Base-by-base conservation (phyloP, 2,888 invertebrate genomes). In the Ochropacha duplaris region DNA sequence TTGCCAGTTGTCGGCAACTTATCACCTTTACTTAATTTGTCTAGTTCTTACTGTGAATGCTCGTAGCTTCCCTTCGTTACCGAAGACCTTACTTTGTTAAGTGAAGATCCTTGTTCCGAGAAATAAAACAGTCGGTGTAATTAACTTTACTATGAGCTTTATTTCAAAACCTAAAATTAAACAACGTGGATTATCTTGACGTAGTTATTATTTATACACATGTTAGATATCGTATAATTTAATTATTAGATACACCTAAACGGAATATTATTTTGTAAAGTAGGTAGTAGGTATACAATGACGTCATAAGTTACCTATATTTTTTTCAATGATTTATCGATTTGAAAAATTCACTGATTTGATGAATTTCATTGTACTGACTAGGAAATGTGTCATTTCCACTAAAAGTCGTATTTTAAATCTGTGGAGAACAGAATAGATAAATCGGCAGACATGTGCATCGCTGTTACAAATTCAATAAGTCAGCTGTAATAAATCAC, bases 21-120 rank as follows among this genome's bases (percentile, higher is more conserved):
- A 79, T 75, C 72, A 76, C 76, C 67, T 64, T 69, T 66, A 68
- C 59, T 70, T 74, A 72, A 75, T 80, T 76, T 78, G 71, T 76
- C 74, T 71, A 66, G 68, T 71, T 71, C 70, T 66, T 65, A 64
- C 66, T 22, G 58, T 63, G 64, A 69, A 54, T 49, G 56, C 52
- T 58, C 31, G 39, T 44, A 44, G 19, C 19, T 44, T 44, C 60
- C 44, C 19, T 44, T 44, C 60, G 59, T 64, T 51, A 50, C 59
- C 66, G 64, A 66, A 44, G 44, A 66, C 66, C 63, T 63, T 68
- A 64, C 60, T 61, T 44, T 52, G 60, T 34, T 57, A 61, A 64
- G 62, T 57, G 52, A 51, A 55, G 55, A 49, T 59, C 51, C 58
- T 60, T 60, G 57, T 59, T 22, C 52, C 52, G 31, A 31, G 52